Evolutionary conservation across 2,888 invertebrate genomes (phyloP).

Genomic region (Agrochola lota): DNA sequence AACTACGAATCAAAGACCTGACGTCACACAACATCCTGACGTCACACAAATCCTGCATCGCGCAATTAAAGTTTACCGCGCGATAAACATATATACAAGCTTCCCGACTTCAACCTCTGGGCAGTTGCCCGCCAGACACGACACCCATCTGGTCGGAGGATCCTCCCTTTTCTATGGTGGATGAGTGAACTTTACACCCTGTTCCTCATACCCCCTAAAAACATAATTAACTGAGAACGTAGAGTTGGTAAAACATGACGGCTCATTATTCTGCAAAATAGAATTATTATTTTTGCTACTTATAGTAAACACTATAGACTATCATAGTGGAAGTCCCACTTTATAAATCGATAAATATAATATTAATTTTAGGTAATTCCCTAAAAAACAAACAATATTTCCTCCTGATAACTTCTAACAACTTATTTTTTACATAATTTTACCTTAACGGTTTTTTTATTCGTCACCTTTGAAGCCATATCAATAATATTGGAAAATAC

Average conservation of each 20-base stretch:
- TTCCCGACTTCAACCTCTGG: too few relatives aligned
- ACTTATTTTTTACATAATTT: slow-evolving; percentile 17
- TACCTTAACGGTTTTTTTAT: slow-evolving; percentile 12
- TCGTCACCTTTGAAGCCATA: neutral
- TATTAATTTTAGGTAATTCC: slow-evolving; percentile 41
- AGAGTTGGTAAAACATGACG: neutral
- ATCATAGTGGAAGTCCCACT: slow-evolving; percentile 27
- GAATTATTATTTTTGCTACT: neutral
- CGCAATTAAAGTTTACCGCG: too few relatives aligned
- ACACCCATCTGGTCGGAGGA: too few relatives aligned
- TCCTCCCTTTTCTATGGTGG: too few relatives aligned
- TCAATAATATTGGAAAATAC: slow-evolving; percentile 30
- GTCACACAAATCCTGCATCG: too few relatives aligned
- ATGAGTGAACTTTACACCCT: too few relatives aligned
- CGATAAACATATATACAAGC: too few relatives aligned
- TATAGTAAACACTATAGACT: neutral
- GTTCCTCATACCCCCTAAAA: too few relatives aligned
- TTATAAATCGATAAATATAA: slow-evolving; percentile 21
- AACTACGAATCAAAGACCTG: too few relatives aligned
- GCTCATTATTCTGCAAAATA: neutral
- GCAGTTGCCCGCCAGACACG: too few relatives aligned
- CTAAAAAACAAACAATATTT: slow-evolving; percentile 34
- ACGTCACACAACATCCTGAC: too few relatives aligned
- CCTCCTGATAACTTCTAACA: slow-evolving; percentile 33
- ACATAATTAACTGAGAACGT: neutral